A percentile compares a stretch with the other conserved stretches of the same genome.
Conservation (phyloP, 2,888 invertebrate species). For the Dasysyrphus tricinctus region DNA sequence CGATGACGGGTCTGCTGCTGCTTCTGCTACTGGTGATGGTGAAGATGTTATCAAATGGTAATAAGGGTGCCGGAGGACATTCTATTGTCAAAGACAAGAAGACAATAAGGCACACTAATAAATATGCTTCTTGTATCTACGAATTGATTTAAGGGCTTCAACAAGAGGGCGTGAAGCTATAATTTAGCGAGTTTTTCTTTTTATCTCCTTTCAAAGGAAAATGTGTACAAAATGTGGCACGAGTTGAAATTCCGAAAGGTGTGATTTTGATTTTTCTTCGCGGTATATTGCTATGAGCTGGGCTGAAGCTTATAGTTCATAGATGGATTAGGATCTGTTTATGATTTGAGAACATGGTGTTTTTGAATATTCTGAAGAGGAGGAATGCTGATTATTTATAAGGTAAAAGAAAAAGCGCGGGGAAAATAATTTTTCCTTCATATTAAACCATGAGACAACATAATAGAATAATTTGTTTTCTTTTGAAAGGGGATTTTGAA, state of each 20-base stretch:
- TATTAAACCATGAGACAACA: no score
- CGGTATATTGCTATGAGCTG: background rate
- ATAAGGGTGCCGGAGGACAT: slow-evolving; percentile 74
- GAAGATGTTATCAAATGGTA: slow-evolving; percentile 75
- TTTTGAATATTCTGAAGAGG: background rate
- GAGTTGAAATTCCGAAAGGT: slow-evolving; percentile 66
- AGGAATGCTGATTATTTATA: background rate
- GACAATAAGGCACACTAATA: slow-evolving; percentile 66
- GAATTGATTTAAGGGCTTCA: slow-evolving; percentile 72
- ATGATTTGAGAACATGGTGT: slow-evolving; percentile 36
- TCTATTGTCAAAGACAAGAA: slow-evolving; percentile 71
- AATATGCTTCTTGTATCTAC: slow-evolving; percentile 60
- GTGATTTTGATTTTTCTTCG: slow-evolving; percentile 51
- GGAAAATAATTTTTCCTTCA: background rate
- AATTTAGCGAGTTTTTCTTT: slow-evolving; percentile 45
- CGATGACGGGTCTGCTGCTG: slow-evolving; percentile 46
- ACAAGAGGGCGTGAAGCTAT: slow-evolving; percentile 71
- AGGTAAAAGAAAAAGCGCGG: background rate
- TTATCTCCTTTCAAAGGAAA: slow-evolving; percentile 24
- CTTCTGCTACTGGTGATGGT: slow-evolving; percentile 51
- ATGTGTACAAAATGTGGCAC: slow-evolving; percentile 56
- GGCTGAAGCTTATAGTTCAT: slow-evolving; percentile 34
- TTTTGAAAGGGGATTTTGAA: no score
- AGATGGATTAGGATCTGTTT: background rate
- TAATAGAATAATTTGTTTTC: no score